phyloP scores from a whole-genome alignment of 2,888 invertebrate genomes.

The Heliconius sara region DNA sequence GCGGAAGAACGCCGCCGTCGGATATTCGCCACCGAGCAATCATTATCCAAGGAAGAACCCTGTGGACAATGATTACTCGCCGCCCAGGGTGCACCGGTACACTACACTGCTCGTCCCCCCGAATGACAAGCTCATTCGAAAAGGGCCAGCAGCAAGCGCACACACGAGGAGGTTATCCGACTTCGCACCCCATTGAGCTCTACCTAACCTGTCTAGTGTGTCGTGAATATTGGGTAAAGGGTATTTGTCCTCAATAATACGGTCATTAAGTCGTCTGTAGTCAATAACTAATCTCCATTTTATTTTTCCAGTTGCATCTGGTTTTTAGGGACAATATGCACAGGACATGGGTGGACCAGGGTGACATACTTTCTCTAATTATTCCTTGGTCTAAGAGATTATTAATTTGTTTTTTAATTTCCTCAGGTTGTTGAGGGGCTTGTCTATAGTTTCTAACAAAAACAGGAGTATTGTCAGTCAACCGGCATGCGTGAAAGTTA shows the following conservation, averaged over 20 bases:
- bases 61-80: no score
- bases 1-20: no score
- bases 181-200: no score
- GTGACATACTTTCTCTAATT: slow-evolving; percentile 35
- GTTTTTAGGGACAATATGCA: slow-evolving; percentile 45
- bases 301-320: slow-evolving; percentile 40
- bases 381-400: slow-evolving; percentile 19
- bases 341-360: slow-evolving; percentile 47
- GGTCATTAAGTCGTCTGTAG: slow-evolving; percentile 48
- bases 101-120: no score
- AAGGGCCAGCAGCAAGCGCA: no score
- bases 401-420: slow-evolving; percentile 48
- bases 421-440: slow-evolving; percentile 23
- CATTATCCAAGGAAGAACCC: no score
- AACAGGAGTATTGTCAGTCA: slow-evolving; percentile 6
- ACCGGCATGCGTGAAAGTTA: no score
- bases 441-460: slow-evolving; percentile 10
- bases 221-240: slow-evolving; percentile 45
- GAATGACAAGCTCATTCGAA: no score
- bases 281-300: slow-evolving; percentile 43
- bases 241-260: slow-evolving; percentile 40
- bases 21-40: no score
- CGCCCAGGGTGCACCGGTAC: no score
- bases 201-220: neutral
- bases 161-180: no score